Evolutionary conservation across 2,113 vertebrate genomes (phyloP).

Genomic region (Tenrec ecaudatus): DNA sequence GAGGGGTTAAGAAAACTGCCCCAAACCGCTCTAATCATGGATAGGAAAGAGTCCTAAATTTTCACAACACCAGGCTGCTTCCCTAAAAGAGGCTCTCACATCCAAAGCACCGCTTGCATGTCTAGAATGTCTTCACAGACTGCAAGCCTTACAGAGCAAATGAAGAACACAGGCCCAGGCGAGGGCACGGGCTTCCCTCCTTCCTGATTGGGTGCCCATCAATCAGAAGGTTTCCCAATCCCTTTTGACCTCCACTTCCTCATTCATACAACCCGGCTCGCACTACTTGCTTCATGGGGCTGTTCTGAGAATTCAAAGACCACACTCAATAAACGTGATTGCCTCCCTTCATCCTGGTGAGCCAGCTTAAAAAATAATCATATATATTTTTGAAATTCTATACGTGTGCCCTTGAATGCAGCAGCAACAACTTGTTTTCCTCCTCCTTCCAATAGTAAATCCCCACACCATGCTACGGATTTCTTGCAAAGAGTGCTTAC

Average conservation of each 20-base stretch:
- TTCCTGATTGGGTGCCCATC: neutral
- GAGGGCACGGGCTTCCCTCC: neutral
- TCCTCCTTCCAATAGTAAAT: slow-evolving; percentile 29
- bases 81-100: neutral
- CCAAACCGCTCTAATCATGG: neutral
- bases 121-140: neutral
- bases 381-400: neutral
- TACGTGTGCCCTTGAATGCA: neutral
- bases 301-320: slow-evolving; percentile 4
- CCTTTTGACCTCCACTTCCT: neutral
- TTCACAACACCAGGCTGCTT: neutral
- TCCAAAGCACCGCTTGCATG: neutral
- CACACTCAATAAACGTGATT: slow-evolving; percentile 10
- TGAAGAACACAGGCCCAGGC: rapidly evolving
- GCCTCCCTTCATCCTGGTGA: slow-evolving; percentile 25
- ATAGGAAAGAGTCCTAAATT: neutral
- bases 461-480: neutral
- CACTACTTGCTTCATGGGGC: neutral
- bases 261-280: neutral
- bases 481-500: neutral
- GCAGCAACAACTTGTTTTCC: neutral
- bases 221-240: neutral
- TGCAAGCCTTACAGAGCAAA: rapidly evolving
- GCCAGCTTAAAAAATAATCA: neutral
- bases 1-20: neutral